Base-by-base conservation (phyloP, 2,797 vertebrate species). In the Glyptemys insculpta region DNA sequence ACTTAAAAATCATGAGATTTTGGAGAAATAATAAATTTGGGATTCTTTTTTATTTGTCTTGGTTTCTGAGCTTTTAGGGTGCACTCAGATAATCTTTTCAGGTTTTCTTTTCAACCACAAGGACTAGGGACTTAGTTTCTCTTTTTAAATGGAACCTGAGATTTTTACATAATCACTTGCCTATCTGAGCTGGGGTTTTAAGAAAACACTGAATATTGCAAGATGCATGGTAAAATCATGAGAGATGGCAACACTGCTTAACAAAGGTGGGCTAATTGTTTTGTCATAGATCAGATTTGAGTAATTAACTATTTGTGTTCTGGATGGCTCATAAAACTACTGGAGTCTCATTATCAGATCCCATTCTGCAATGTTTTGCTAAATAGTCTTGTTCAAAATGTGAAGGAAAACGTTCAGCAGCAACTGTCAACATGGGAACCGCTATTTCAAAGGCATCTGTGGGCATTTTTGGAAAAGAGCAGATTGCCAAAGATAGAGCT, bases 361-460 rank as follows among this genome's bases (percentile, higher is more conserved):
- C 23, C 44, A 78, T 78, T 78, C 25, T 49, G 41, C 74, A 27
- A 27, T 29, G 37, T 29, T 94, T 79, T 91, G 31, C 37, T 83
- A 37, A 89, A 79, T 23, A 68, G 34, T 37, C 29, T 88, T 57
- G 53, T 31, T 47, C 41, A 44, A 92, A 84, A 86, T 44, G 56
- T 31, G 79, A 95, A 88, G 37, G 44, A 56, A 91, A 81, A 87
- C 74, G 68, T 37, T 83, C 79, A 95, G 68, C 83, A 91, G 82
- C 81, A 86, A 78, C 52, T 85, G 79, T 27, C 88, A 92, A 87
- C 83, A 54, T 4, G 3, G 2, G 37, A 91, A 5, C 19, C 78
- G 37, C 81, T 92, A 62, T 94, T 92, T 90, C 31, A 52, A 81
- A 94, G 91, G 68, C 59, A 80, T 81, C 92, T 94, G 85, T 93